Percentiles rank a stretch among this genome's conserved stretches.
These are phyloP conservation scores for Pao palembangensis DNA, from an alignment of 2,113 vertebrate species.

Conservation along the genomic window DNA sequence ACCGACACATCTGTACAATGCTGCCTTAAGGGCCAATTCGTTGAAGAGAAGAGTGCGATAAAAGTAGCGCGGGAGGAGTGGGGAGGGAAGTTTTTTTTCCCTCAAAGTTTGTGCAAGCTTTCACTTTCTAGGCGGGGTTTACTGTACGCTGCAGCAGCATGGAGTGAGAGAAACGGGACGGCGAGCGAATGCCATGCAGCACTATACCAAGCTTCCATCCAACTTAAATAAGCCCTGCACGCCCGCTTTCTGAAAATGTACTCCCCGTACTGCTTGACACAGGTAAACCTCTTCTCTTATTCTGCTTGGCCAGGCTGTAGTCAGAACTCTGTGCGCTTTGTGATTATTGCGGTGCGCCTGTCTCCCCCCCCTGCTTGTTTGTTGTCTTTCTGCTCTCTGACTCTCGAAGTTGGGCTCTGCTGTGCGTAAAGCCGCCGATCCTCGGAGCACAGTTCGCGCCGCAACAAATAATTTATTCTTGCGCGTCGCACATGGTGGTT, in stretches of 20 bases:
- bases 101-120: conserved; percentile 79
- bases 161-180: conserved; percentile 74
- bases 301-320: conserved; percentile 26
- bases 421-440: conserved; percentile 28
- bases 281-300: conserved; percentile 72
- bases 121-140: conserved; percentile 82
- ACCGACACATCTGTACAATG: not conserved
- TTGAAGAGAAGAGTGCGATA: conserved; percentile 21
- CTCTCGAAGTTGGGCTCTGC: conserved; percentile 25
- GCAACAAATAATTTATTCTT: conserved; percentile 24
- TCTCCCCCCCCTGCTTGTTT: not conserved
- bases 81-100: conserved; percentile 73
- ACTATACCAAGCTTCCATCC: conserved; percentile 74
- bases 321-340: too few relatives aligned
- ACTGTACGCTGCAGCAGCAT: conserved; percentile 75
- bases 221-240: conserved; percentile 70
- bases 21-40: too few relatives aligned
- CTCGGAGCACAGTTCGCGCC: conserved; percentile 43
- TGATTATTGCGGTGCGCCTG: too few relatives aligned
- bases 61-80: conserved; percentile 29
- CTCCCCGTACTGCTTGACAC: conserved; percentile 83
- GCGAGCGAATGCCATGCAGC: conserved; percentile 77
- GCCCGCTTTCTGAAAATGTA: conserved; percentile 73
- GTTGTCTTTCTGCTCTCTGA: conserved; percentile 10
- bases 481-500: conserved; percentile 62